A percentile compares a stretch with the other conserved stretches of the same genome.
These are phyloP conservation scores for Sorex araneus DNA, from an alignment of 2,113 vertebrate genomes.

Conservation along the genomic window DNA sequence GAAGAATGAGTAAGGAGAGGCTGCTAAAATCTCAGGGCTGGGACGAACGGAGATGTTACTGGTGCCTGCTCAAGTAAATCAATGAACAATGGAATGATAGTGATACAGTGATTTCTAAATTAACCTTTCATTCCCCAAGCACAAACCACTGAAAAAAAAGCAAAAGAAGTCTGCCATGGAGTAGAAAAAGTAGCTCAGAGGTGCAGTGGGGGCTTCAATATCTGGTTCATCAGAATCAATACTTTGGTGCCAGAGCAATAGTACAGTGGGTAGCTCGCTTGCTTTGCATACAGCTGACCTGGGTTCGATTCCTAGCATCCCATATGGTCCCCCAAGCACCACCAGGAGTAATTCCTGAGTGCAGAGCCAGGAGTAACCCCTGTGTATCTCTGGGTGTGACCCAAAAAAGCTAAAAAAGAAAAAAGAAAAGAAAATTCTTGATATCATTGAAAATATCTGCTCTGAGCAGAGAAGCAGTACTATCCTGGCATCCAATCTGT, in stretches of 20 bases:
- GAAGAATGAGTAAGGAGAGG: too few species aligned
- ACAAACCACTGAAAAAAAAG: slow-evolving; percentile 35
- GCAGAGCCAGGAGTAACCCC: too few species aligned
- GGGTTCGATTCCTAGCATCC: too few species aligned
- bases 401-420: background rate
- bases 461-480: background rate
- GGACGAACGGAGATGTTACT: too few species aligned
- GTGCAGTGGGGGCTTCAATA: background rate
- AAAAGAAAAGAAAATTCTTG: background rate
- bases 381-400: too few species aligned
- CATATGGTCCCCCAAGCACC: too few species aligned
- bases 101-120: slow-evolving; percentile 59
- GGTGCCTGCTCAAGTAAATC: too few species aligned
- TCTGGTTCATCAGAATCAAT: fast-evolving
- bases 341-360: too few species aligned
- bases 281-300: too few species aligned
- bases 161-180: fast-evolving
- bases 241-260: background rate
- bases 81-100: too few species aligned
- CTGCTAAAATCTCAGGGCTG: too few species aligned
- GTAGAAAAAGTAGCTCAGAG: background rate
- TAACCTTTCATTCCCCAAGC: slow-evolving; percentile 34
- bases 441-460: background rate
- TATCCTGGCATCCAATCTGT: background rate
- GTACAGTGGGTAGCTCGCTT: too few species aligned